Base-by-base conservation (phyloP, 2,113 vertebrate species). In the Noturus placidus region DNA sequence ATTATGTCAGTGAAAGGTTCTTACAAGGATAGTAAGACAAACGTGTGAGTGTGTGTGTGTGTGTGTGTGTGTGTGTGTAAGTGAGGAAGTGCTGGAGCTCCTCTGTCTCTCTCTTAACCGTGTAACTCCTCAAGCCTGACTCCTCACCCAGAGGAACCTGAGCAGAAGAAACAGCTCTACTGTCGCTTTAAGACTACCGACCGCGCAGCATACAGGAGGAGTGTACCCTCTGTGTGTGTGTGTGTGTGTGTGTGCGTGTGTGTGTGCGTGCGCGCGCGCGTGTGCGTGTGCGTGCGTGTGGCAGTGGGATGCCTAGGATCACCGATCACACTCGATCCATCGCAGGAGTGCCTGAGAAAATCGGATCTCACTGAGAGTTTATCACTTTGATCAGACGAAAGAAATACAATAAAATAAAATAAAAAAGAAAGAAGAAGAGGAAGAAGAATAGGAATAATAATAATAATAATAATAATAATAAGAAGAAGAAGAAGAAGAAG, bases 171-270 rank as follows among this genome's bases (percentile, higher is more conserved):
- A 74, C 1, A 84, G 27, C 67, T 74, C 70, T 78, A 65, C 84
- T 90, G 78, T 89, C 67, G 81, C 89, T 90, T 88, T 88, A 87
- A 89, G 89, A 67, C 77, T 87, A 57, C 70, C 59, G 89, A 87
- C 72, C 88, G 88, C 54, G 88, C 87, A 46, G 80, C 67, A 82
- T 46, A 82, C 86, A 84, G 90, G 90, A 90, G 90, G 91, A 88
- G 92, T 90, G 86, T 85, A 83, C 30, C 30, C 54, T 38, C 4
- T 52, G 25, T 57, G n/a, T 80, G 65, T 70, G 82, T 84, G 82
- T 84, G 83, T 57, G 69, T 76, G 83, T 42, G 69, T 42, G 69
- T 15, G 83, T 61, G 83, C 42, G 65, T 25, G 67, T 57, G 69
- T 27, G 67, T 9, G 50, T 27, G 33, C 2, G 83, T 20, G 83